These are phyloP conservation scores for Mobula hypostoma DNA, from an alignment of 2,113 vertebrate genomes.

Conservation along the genomic window DNA sequence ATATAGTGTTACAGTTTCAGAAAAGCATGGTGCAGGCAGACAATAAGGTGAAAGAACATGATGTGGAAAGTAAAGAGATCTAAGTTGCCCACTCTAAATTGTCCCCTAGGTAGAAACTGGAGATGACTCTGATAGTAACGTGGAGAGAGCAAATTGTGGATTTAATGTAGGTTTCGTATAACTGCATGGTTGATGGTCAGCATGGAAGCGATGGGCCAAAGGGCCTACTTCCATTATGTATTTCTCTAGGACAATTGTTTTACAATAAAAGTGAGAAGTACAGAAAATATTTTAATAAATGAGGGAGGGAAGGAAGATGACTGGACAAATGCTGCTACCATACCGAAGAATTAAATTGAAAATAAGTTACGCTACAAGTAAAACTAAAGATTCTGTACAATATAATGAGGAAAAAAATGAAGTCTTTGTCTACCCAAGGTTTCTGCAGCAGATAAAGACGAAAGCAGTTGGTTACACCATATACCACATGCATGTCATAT, in stretches of 20 bases:
- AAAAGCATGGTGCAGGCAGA: no score
- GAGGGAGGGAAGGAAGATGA: not conserved
- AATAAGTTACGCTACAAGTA: not conserved
- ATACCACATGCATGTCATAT: not conserved
- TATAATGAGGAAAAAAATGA: not conserved
- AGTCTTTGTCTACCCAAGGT: constrained; percentile 4
- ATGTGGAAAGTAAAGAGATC: no score
- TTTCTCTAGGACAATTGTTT: not conserved
- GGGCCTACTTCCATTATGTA: no score
- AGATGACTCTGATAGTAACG: no score
- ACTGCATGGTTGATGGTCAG: no score
- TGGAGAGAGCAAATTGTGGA: no score
- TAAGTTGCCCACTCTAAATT: no score
- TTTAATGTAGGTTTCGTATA: no score
- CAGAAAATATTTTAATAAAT: not conserved
- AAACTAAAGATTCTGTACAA: not conserved
- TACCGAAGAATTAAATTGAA: not conserved
- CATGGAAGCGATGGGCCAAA: no score
- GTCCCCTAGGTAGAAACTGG: no score
- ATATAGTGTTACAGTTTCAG: no score
- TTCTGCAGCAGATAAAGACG: not conserved
- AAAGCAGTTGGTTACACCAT: not conserved
- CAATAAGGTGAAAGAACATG: no score
- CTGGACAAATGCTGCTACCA: not conserved
- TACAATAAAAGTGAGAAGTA: not conserved